Conservation (phyloP, 23 tunicate species). For the Aplidium turbinatum region DNA sequence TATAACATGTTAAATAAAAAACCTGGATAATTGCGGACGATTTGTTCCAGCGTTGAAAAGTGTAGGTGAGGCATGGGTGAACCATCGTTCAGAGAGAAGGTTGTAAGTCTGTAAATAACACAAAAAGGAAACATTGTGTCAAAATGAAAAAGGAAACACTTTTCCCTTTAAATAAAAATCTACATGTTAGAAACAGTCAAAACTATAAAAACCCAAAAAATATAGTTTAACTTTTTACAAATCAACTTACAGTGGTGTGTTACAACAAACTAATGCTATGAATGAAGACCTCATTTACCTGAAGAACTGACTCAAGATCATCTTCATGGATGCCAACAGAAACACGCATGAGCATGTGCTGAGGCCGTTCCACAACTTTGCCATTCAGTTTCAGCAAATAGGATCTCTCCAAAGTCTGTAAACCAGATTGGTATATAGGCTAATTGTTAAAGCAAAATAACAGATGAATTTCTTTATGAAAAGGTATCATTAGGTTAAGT, state of each 20-base stretch:
- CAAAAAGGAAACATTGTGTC: background rate
- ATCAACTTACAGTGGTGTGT: too few species aligned
- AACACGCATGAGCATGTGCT: slow-evolving; percentile 99
- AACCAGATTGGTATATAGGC: too few species aligned
- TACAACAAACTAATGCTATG: too few species aligned
- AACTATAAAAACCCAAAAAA: too few species aligned
- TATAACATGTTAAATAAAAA: background rate
- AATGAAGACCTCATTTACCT: slow-evolving; percentile 30
- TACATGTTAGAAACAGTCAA: too few species aligned
- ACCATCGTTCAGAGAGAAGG: slow-evolving; percentile 85
- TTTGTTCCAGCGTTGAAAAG: slow-evolving; percentile 97
- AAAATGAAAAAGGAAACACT: background rate
- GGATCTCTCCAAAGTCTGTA: slow-evolving; percentile 91
- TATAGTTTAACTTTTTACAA: too few species aligned
- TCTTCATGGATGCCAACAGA: slow-evolving; percentile 93
- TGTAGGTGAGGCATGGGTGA: slow-evolving; percentile 99
- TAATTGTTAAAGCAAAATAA: too few species aligned
- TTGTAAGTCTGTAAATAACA: slow-evolving; percentile 83
- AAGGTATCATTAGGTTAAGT: background rate
- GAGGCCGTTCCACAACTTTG: slow-evolving; percentile 94
- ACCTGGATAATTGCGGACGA: slow-evolving; percentile 96
- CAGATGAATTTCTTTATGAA: too few species aligned
- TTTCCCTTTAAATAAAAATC: too few species aligned
- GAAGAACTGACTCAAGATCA: slow-evolving; percentile 81
- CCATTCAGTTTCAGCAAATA: slow-evolving; percentile 95